Evolutionary conservation across 2,888 invertebrate genomes (phyloP).

Genomic region (Chydorus sphaericus): DNA sequence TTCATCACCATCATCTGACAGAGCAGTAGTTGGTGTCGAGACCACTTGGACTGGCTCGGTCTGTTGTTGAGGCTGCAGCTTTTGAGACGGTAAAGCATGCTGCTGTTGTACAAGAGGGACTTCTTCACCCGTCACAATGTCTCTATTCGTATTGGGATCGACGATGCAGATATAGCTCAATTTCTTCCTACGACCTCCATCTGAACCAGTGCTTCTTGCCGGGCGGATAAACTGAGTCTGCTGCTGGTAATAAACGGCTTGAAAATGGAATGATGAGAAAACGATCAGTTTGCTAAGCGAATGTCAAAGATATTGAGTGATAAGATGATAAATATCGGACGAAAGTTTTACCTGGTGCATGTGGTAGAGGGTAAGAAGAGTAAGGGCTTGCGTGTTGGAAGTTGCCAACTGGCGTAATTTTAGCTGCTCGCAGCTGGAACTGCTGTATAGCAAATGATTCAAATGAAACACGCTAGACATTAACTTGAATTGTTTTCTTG

Average conservation of each 20-base stretch:
- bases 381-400: not conserved
- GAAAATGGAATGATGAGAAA: too few relatives aligned
- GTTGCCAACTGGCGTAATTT: not conserved
- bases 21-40: not conserved
- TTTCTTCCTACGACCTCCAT: not conserved
- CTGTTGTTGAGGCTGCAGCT: too few relatives aligned
- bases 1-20: too few relatives aligned
- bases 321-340: not conserved
- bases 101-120: too few relatives aligned
- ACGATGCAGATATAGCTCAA: slow-evolving; percentile 33
- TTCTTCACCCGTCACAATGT: slow-evolving; percentile 25
- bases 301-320: not conserved
- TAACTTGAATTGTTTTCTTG: too few relatives aligned
- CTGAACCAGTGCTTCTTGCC: too few relatives aligned
- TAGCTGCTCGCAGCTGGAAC: not conserved
- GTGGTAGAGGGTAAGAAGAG: not conserved
- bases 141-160: slow-evolving; percentile 37
- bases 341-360: not conserved
- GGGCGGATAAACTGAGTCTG: too few relatives aligned
- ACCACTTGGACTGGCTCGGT: not conserved
- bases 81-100: too few relatives aligned
- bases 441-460: too few relatives aligned
- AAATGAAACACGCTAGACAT: too few relatives aligned
- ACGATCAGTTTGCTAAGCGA: too few relatives aligned
- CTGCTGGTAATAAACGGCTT: not conserved